Conservation (phyloP, 2,888 invertebrate genomes). For the Schizaphis graminum region DNA sequence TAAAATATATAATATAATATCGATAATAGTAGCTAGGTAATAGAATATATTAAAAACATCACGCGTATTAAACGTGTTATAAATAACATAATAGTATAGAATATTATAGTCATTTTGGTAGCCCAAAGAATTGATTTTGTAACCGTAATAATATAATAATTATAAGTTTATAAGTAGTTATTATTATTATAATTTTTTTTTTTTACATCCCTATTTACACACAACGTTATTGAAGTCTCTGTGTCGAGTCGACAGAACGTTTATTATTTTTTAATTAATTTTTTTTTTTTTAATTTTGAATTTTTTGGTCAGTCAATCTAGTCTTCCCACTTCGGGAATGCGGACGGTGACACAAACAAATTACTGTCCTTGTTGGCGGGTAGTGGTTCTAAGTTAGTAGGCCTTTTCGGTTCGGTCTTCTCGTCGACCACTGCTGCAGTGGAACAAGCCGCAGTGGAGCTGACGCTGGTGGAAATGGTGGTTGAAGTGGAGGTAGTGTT, state of each 20-base stretch:
- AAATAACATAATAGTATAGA: constrained; percentile 27
- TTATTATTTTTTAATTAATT: not conserved
- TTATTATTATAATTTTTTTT: not conserved
- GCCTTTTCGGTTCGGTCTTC: constrained; percentile 56
- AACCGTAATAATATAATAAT: not conserved
- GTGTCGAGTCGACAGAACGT: not conserved
- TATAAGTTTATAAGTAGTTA: constrained; percentile 9
- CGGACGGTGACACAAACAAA: constrained; percentile 76
- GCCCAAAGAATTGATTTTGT: constrained; percentile 19
- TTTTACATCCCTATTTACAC: constrained; percentile 64
- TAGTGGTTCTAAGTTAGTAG: constrained; percentile 67
- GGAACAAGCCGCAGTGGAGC: constrained; percentile 71
- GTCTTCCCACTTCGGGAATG: constrained; percentile 79
- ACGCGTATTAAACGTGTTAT: constrained; percentile 14
- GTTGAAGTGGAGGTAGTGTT: constrained; percentile 70
- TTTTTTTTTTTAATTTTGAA: not conserved
- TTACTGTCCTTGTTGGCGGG: constrained; percentile 66
- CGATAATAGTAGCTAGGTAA: not conserved
- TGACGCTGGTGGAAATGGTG: constrained; percentile 68
- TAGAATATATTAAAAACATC: constrained; percentile 11
- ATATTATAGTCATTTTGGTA: constrained; percentile 27
- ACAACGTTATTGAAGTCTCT: not conserved
- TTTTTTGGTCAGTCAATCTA: constrained; percentile 69
- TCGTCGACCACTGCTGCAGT: not conserved
- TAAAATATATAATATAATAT: constrained; percentile 11